Conservation (phyloP, 2,888 invertebrate genomes). For the Zaprionus obscuricornis region DNA sequence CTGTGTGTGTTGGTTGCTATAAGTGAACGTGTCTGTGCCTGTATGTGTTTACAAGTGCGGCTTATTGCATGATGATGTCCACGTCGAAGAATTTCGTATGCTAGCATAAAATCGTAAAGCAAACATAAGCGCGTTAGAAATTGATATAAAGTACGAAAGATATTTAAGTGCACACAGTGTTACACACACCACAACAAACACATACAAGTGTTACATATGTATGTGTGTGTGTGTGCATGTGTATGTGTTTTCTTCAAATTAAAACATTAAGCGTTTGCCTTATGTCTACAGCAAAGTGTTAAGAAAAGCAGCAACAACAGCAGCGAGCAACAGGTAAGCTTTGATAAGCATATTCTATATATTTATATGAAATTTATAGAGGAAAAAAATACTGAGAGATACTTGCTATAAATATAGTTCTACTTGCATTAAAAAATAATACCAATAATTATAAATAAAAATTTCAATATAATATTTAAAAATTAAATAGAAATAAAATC, state of each 20-base stretch:
- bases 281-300: not conserved
- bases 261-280: constrained; percentile 44
- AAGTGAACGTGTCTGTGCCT: constrained; percentile 6
- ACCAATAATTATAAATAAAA: too few species aligned
- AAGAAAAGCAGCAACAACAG: not conserved
- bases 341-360: not conserved
- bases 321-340: constrained; percentile 43
- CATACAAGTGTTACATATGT: constrained; percentile 8
- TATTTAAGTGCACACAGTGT: constrained; percentile 56
- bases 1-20: constrained; percentile 1
- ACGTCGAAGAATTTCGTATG: constrained; percentile 33
- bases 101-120: constrained; percentile 26
- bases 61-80: constrained; percentile 64
- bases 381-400: too few species aligned
- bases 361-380: too few species aligned
- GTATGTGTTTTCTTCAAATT: constrained; percentile 32
- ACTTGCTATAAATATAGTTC: too few species aligned
- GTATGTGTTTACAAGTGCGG: constrained; percentile 48
- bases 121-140: constrained; percentile 57
- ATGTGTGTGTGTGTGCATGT: constrained; percentile 31
- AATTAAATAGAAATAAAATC: too few species aligned
- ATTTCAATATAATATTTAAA: too few species aligned
- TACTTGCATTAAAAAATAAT: too few species aligned
- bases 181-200: too few species aligned
- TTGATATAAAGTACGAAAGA: constrained; percentile 58